These are phyloP conservation scores for Zaprionus inermis DNA, from an alignment of 1,140 invertebrate genomes.

Conservation along the genomic window DNA sequence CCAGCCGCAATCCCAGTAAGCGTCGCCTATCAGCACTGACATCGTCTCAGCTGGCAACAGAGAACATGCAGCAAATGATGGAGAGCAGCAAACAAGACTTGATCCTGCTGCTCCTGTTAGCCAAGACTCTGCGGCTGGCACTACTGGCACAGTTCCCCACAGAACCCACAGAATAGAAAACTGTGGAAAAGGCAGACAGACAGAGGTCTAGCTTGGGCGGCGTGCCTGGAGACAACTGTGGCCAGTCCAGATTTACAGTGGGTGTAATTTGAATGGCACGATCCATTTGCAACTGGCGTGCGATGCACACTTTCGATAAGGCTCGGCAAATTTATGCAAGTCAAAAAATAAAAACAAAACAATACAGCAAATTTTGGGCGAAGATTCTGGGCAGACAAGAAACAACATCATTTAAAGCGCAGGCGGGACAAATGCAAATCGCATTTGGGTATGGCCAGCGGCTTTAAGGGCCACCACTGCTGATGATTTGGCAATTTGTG, in stretches of 20 bases:
- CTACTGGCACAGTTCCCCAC: conserved; percentile 53
- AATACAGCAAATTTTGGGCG: conserved; percentile 15
- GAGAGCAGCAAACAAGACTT: conserved; percentile 69
- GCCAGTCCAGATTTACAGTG: conserved; percentile 29
- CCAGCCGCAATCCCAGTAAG: conserved; percentile 53
- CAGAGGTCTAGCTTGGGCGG: conserved; percentile 14
- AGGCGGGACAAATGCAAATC: conserved; percentile 55
- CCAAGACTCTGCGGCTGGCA: conserved; percentile 29
- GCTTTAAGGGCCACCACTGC: conserved; percentile 48
- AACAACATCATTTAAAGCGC: conserved; percentile 49
- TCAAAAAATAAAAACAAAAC: conserved; percentile 45
- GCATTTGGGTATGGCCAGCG: conserved; percentile 40
- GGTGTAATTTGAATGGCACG: conserved; percentile 30
- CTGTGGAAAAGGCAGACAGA: not conserved
- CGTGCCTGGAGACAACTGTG: conserved; percentile 11
- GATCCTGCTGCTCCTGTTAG: conserved; percentile 79
- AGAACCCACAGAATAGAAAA: conserved; percentile 5
- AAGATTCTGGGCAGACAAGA: conserved; percentile 42
- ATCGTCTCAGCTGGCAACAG: conserved; percentile 49
- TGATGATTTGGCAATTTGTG: conserved; percentile 75
- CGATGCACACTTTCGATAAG: conserved; percentile 81
- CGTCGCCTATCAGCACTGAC: conserved; percentile 69
- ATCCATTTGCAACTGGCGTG: conserved; percentile 62
- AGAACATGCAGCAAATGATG: conserved; percentile 48
- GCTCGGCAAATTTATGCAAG: conserved; percentile 71